These are phyloP conservation scores for Temnothorax unifasciatus DNA, from an alignment of 2,888 invertebrate species.

Conservation along the genomic window DNA sequence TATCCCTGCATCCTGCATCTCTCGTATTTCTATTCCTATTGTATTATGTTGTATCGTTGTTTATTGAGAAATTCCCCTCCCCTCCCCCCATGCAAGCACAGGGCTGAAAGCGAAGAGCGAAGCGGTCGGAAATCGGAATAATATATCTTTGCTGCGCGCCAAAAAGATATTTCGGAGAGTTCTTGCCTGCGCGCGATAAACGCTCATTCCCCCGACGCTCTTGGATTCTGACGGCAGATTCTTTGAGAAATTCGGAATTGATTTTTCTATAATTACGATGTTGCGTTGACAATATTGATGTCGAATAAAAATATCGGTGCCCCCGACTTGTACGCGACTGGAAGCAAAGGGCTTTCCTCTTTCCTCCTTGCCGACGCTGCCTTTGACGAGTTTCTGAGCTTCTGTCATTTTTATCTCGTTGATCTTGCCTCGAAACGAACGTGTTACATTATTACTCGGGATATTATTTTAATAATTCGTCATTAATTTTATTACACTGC, in stretches of 20 bases:
- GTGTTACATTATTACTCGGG: no score
- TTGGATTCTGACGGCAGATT: background rate
- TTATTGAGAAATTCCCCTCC: background rate
- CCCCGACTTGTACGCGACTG: background rate
- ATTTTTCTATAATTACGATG: slow-evolving; percentile 30
- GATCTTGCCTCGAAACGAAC: background rate
- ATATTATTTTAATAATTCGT: slow-evolving; percentile 4
- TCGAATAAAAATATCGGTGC: slow-evolving; percentile 23
- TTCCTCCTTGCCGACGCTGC: background rate
- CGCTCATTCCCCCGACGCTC: background rate
- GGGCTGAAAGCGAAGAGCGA: background rate
- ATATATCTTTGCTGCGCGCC: background rate
- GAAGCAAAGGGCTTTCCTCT: background rate
- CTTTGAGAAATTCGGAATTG: slow-evolving; percentile 40
- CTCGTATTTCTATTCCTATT: background rate
- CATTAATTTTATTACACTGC: background rate
- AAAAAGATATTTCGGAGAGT: background rate
- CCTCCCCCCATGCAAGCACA: background rate
- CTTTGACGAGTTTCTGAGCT: background rate
- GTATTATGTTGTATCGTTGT: background rate
- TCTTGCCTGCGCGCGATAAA: background rate
- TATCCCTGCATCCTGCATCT: background rate
- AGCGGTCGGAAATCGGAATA: no score
- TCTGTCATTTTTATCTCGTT: background rate
- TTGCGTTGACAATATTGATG: slow-evolving; percentile 24